phyloP scores from a whole-genome alignment of 2,113 vertebrate genomes.

The Myrmecophaga tridactyla region DNA sequence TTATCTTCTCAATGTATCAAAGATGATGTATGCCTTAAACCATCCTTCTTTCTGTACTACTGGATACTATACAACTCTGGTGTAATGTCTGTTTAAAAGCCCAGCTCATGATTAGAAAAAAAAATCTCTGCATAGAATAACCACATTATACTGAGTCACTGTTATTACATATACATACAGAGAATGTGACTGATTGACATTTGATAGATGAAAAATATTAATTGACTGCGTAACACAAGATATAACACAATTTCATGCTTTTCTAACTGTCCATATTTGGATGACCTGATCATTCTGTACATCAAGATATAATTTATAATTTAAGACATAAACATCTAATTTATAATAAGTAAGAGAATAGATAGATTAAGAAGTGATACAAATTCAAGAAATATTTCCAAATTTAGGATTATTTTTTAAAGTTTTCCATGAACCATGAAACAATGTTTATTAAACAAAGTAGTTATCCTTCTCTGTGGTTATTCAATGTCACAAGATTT shows the following conservation, averaged over 20 bases:
- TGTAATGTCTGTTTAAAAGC: slow-evolving; percentile 17
- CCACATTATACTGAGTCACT: not conserved
- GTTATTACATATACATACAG: not conserved
- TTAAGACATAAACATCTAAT: slow-evolving; percentile 7
- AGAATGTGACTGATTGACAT: not conserved
- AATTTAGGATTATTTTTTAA: not conserved
- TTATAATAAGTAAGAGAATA: slow-evolving; percentile 11
- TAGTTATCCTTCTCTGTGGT: slow-evolving; percentile 22
- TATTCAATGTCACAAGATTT: not conserved
- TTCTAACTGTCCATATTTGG: not conserved
- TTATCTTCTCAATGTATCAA: slow-evolving; percentile 15
- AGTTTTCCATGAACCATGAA: not conserved
- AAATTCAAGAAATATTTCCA: slow-evolving; percentile 12
- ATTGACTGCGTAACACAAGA: slow-evolving; percentile 34
- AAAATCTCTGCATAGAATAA: not conserved
- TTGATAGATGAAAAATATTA: slow-evolving; percentile 33
- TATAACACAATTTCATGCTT: not conserved
- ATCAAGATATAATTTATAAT: slow-evolving; percentile 17
- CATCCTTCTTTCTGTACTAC: not conserved
- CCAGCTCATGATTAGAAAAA: not conserved
- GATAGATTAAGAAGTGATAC: not conserved
- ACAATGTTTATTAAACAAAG: slow-evolving; percentile 24
- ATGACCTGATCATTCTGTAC: not conserved
- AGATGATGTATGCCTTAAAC: not conserved
- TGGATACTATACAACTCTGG: not conserved